Evolutionary conservation across 64 coral and sea anemone genomes (phyloP).

Genomic region (Dendronephthya gigantea): DNA sequence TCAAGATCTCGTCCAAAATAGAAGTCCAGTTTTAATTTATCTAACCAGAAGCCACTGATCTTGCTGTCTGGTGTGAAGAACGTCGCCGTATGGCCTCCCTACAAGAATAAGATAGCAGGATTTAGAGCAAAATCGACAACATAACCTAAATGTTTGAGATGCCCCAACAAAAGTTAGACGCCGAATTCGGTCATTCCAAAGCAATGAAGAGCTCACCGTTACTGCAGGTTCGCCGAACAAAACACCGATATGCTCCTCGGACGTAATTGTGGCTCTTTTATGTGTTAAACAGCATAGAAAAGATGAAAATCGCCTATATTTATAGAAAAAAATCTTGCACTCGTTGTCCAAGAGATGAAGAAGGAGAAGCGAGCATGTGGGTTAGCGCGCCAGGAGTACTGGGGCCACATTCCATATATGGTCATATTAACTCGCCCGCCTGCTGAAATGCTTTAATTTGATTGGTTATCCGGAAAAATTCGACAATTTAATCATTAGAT

Average conservation of each 20-base stretch:
- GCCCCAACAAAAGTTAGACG: not conserved
- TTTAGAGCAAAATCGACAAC: not conserved
- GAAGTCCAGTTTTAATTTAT: constrained; percentile 11
- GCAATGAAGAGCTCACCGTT: not conserved
- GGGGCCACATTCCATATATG: not conserved
- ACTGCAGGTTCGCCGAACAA: constrained; percentile 4
- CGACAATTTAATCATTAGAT: too few relatives aligned
- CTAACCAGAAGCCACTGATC: constrained; percentile 4
- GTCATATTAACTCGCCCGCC: not conserved
- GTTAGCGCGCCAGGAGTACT: not conserved
- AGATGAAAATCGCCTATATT: not conserved
- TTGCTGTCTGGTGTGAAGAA: not conserved
- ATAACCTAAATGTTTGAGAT: not conserved
- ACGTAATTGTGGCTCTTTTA: not conserved
- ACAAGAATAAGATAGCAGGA: not conserved
- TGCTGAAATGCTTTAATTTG: not conserved
- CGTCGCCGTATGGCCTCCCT: not conserved
- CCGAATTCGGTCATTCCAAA: not conserved
- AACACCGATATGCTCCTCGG: not conserved
- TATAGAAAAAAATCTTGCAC: too few relatives aligned
- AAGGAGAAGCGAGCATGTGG: too few relatives aligned
- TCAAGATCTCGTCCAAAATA: not conserved
- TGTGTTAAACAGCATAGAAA: not conserved
- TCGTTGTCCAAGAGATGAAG: too few relatives aligned
- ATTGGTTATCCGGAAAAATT: too few relatives aligned